Percentiles rank a stretch among this genome's conserved stretches.
phyloP scores from a whole-genome alignment of 2,113 vertebrate genomes.

The Barbus barbus region DNA sequence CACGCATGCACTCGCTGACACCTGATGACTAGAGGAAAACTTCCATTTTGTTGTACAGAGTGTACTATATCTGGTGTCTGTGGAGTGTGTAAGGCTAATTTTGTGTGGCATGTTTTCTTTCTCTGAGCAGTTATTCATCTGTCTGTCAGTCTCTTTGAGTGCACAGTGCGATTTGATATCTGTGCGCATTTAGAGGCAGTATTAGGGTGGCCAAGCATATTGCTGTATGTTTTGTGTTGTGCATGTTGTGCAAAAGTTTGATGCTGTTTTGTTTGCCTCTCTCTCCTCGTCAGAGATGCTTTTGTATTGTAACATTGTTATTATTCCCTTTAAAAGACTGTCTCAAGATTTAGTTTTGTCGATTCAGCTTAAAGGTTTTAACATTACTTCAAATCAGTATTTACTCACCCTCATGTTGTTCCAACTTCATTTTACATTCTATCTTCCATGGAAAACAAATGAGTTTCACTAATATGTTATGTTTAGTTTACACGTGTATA shows the following conservation, averaged over 20 bases:
- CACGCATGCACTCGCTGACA: constrained; percentile 6
- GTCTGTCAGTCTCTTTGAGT: constrained; percentile 54
- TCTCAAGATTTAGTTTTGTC: no score
- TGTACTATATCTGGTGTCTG: background rate
- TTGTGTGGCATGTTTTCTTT: constrained; percentile 43
- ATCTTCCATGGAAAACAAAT: background rate
- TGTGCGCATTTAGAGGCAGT: constrained; percentile 48
- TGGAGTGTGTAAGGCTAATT: constrained; percentile 31
- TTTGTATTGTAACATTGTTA: background rate
- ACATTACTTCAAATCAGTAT: background rate
- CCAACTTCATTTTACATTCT: background rate
- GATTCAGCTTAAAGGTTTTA: no score
- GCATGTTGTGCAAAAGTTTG: background rate
- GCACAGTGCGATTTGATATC: constrained; percentile 48
- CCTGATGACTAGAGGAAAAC: background rate
- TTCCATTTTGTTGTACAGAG: background rate
- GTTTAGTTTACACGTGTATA: no score
- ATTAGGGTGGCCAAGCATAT: constrained; percentile 54
- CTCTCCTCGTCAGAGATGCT: background rate
- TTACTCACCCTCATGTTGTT: background rate
- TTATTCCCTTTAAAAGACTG: no score
- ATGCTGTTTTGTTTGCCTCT: background rate
- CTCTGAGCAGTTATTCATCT: constrained; percentile 44
- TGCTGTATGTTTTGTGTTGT: background rate
- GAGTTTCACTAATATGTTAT: background rate